Percentiles rank a stretch among this genome's conserved stretches.
Evolutionary conservation across 2,113 vertebrate genomes (phyloP).

Genomic region (Lycocorax pyrrhopterus): DNA sequence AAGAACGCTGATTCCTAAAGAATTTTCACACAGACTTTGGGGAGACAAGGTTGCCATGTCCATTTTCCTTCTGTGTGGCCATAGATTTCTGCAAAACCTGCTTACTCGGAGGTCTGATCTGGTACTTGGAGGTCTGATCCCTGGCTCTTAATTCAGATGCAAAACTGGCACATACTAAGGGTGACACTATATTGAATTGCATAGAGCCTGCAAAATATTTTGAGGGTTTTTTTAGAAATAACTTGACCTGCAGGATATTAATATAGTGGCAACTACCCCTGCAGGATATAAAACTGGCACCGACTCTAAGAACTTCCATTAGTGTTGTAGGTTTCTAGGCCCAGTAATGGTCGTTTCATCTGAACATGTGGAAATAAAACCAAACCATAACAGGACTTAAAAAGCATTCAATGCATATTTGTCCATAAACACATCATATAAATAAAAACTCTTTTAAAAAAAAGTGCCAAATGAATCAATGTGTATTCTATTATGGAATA

Average conservation of each 20-base stretch:
- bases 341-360: conserved; percentile 63
- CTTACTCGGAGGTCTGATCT: conserved; percentile 34
- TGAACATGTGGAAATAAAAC: conserved; percentile 72
- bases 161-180: conserved; percentile 19
- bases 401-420: conserved; percentile 68
- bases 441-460: conserved; percentile 63
- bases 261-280: conserved; percentile 61
- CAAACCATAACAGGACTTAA: conserved; percentile 64
- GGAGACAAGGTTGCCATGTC: background rate
- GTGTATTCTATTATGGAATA: conserved; percentile 66
- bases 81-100: background rate
- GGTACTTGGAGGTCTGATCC: conserved; percentile 38
- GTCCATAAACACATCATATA: conserved; percentile 71
- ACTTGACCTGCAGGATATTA: conserved; percentile 70
- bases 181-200: conserved; percentile 34
- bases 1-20: background rate
- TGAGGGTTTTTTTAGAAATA: background rate
- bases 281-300: conserved; percentile 51
- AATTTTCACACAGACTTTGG: background rate
- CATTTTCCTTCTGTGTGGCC: background rate
- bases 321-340: background rate
- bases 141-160: background rate
- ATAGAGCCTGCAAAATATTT: conserved; percentile 45
- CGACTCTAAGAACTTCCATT: conserved; percentile 57
- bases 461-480: conserved; percentile 68